Base-by-base conservation (phyloP, 2,888 invertebrate species). In the Gerris lacustris region DNA sequence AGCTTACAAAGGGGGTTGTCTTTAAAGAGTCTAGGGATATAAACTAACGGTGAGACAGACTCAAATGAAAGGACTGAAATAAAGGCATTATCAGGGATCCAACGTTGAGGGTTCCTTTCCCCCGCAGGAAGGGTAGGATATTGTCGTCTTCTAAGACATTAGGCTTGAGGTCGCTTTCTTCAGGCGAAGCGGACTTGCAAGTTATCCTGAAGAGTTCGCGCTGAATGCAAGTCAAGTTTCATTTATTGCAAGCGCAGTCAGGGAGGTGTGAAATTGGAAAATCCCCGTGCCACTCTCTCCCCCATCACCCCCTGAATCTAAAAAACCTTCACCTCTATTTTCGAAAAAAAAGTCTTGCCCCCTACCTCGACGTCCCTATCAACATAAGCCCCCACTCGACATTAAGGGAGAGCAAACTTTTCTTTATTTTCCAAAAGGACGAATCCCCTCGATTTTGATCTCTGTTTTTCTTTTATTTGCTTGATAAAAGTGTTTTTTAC, bases 231-330 rank as follows among this genome's bases (percentile, higher is more conserved):
- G 31, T 31, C 31, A 31, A 31, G 31, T 31, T 31, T 31, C 74
- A 74, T 74, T 74, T 74, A 71, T 72, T 71, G 72, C 73, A 55
- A 55, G 55, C 45, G 72, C 67, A 72, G 69, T 68, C 73, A 74
- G 73, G 69, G 71, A 73, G 72, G 69, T 74, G 74, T 74, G 74
- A 74, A 74, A 74, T 74, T 74, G 74, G 74, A 74, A 74, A 74
- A 74, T 73, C 74, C 72, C 68, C 71, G 70, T 55, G 44, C 17
- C 67, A 6, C 15, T 5, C 15, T 6, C 11, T 44, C 43, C 15
- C 67, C 43, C 67, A 15, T 44, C n/a, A 7, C 15, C n/a, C 44
- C 43, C 62, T n/a, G 43, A 31, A 69, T 69, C 69, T 11, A 55
- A 31, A 31, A 31, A 31, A 31, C 31, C 31, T 31, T 31, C 31